Percentiles rank a stretch among this genome's conserved stretches.
phyloP scores from a whole-genome alignment of 2,888 invertebrate genomes.

The Formica aserva region DNA sequence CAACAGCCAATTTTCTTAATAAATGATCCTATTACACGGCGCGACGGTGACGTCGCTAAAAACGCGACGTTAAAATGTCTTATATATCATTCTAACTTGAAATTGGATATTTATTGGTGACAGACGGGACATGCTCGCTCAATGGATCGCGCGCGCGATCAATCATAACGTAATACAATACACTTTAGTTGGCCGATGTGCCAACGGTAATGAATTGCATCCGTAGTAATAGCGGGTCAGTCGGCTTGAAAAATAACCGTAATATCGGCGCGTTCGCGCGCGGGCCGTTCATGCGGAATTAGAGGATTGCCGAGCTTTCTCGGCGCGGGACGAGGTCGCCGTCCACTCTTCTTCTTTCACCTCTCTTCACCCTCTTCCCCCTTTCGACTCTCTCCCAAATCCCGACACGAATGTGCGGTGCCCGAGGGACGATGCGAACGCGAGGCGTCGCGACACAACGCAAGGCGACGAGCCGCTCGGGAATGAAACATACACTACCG shows the following conservation, averaged over 20 bases:
- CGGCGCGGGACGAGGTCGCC: conserved; percentile 46
- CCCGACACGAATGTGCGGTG: not conserved
- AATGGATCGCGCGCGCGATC: conserved; percentile 82
- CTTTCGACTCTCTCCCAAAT: conserved; percentile 23
- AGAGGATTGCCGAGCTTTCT: conserved; percentile 37
- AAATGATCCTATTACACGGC: conserved; percentile 84
- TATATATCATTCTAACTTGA: conserved; percentile 85
- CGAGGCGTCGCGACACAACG: conserved; percentile 56
- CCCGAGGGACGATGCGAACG: conserved; percentile 8
- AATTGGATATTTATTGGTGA: conserved; percentile 86
- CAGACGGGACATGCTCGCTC: conserved; percentile 84
- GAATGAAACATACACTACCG: conserved; percentile 64
- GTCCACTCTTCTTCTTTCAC: not conserved
- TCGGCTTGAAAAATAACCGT: conserved; percentile 79
- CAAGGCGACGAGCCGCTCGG: conserved; percentile 60
- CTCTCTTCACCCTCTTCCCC: not conserved
- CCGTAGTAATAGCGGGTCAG: conserved; percentile 78
- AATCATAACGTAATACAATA: conserved; percentile 83
- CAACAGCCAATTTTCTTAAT: conserved; percentile 84
- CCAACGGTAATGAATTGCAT: conserved; percentile 79
- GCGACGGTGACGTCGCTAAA: conserved; percentile 76
- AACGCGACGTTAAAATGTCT: conserved; percentile 83
- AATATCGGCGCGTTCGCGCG: conserved; percentile 72
- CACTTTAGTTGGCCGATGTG: conserved; percentile 68
- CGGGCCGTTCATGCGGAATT: conserved; percentile 59